Evolutionary conservation across 2,113 vertebrate species (phyloP).

Genomic region (Gila orcuttii): DNA sequence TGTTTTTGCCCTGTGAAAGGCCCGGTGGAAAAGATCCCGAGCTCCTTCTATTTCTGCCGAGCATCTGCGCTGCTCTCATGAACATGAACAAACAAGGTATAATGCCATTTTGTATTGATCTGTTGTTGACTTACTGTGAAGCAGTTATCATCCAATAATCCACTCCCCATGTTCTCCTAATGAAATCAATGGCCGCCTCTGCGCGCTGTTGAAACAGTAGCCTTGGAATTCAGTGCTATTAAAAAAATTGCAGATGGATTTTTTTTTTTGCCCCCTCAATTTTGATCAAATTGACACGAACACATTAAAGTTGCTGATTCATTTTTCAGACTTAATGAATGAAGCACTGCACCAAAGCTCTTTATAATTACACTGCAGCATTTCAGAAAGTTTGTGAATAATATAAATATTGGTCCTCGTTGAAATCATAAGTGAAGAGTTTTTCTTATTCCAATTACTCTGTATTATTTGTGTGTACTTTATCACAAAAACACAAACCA

Average conservation of each 20-base stretch:
- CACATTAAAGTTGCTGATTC: slow-evolving; percentile 30
- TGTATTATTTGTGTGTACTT: neutral
- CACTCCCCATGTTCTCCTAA: slow-evolving; percentile 78
- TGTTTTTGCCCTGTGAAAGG: slow-evolving; percentile 52
- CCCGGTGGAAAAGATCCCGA: slow-evolving; percentile 51
- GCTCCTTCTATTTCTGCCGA: slow-evolving; percentile 55
- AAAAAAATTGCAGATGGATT: slow-evolving; percentile 48
- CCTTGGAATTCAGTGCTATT: slow-evolving; percentile 65
- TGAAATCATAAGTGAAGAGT: neutral
- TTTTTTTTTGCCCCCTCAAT: slow-evolving; percentile 42
- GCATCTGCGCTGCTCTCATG: slow-evolving; percentile 47
- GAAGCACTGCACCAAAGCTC: neutral
- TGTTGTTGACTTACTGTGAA: slow-evolving; percentile 83
- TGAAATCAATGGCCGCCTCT: slow-evolving; percentile 78
- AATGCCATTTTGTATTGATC: slow-evolving; percentile 83
- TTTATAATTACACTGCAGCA: neutral
- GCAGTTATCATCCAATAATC: slow-evolving; percentile 82
- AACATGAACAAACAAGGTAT: slow-evolving; percentile 60
- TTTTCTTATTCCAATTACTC: neutral
- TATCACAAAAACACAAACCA: too few relatives aligned
- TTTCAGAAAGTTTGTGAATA: neutral
- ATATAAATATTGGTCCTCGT: neutral
- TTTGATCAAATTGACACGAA: slow-evolving; percentile 48
- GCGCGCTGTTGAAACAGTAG: slow-evolving; percentile 50
- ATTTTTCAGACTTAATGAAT: slow-evolving; percentile 39